phyloP scores from a whole-genome alignment of 2,113 vertebrate species.

The Haemorhous mexicanus region DNA sequence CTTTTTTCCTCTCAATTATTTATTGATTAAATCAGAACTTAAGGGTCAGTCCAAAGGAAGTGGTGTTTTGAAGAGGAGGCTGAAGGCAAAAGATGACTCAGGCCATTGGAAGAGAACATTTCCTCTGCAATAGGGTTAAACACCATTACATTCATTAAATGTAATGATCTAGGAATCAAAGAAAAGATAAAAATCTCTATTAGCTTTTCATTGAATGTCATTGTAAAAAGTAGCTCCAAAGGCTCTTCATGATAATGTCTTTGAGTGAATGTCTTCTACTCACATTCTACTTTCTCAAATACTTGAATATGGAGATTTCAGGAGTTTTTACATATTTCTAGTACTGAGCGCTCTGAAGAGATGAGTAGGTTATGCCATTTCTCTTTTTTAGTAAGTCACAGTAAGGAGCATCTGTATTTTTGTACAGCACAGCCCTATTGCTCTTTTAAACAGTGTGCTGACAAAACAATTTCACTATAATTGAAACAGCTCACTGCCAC shows the following conservation, averaged over 20 bases:
- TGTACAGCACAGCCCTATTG: neutral
- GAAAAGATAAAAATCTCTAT: neutral
- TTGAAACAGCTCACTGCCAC: neutral
- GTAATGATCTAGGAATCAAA: neutral
- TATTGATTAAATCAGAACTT: neutral
- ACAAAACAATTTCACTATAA: conserved; percentile 32
- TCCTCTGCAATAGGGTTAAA: neutral
- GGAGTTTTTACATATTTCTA: neutral
- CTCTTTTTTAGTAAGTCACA: neutral
- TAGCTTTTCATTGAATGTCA: neutral
- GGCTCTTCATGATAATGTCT: neutral
- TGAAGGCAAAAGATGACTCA: neutral
- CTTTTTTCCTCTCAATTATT: neutral
- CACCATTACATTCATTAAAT: neutral
- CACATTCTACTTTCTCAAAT: neutral
- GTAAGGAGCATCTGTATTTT: neutral
- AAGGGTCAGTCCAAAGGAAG: neutral
- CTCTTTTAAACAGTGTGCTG: conserved; percentile 1
- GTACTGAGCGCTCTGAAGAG: neutral
- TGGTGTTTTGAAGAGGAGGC: neutral
- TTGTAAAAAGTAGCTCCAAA: neutral
- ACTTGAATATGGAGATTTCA: neutral
- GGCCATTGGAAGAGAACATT: neutral
- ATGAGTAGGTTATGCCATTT: neutral
- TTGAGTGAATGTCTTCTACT: neutral